Conservation (phyloP, 2,797 vertebrate species). For the Manis javanica region DNA sequence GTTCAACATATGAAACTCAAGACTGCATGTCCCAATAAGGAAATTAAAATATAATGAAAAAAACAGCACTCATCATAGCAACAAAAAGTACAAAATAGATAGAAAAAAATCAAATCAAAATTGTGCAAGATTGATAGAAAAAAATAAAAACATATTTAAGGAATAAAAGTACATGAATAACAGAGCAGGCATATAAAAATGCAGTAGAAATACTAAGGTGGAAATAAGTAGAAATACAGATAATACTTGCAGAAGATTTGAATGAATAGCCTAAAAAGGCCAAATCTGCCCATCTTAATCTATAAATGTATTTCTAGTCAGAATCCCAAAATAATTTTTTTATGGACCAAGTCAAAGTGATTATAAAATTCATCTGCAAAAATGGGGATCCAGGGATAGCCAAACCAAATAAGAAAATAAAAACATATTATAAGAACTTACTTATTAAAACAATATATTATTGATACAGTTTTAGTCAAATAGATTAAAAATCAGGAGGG, state of each 20-base stretch:
- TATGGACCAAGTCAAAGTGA: neutral
- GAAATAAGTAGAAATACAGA: neutral
- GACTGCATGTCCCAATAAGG: conserved; percentile 16
- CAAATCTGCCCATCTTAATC: neutral
- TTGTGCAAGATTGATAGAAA: neutral
- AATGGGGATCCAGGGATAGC: neutral
- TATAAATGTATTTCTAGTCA: neutral
- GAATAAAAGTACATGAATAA: neutral
- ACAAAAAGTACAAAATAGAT: neutral
- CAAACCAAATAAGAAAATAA: neutral
- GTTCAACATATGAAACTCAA: conserved; percentile 32
- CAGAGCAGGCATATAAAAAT: too few relatives aligned
- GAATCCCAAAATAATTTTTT: neutral
- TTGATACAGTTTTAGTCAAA: neutral
- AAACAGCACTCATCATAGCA: neutral
- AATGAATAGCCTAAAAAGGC: neutral
- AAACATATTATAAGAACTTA: neutral
- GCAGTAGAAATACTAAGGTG: too few relatives aligned
- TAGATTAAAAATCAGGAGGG: conserved; percentile 3
- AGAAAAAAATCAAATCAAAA: neutral
- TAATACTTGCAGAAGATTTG: neutral
- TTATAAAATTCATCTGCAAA: conserved; percentile 41
- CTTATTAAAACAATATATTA: conserved; percentile 44
- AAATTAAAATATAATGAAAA: conserved; percentile 43
- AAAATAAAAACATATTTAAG: neutral